phyloP scores from a whole-genome alignment of 2,797 vertebrate species.

The Tapera naevia region DNA sequence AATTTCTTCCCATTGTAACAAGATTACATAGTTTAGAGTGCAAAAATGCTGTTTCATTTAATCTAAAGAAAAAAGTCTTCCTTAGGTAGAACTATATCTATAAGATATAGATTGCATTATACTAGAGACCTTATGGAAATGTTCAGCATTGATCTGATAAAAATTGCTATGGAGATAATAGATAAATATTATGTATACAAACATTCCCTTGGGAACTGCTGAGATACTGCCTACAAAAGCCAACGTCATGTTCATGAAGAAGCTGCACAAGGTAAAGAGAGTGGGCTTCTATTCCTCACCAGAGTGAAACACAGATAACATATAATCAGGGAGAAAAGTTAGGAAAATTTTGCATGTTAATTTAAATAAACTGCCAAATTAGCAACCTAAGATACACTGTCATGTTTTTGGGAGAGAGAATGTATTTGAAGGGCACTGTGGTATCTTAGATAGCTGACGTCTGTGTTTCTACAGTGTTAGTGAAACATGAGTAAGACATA shows the following conservation, averaged over 20 bases:
- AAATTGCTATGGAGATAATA: background rate
- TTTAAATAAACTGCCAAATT: slow-evolving; percentile 11
- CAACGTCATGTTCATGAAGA: background rate
- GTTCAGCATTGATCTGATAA: slow-evolving; percentile 28
- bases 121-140: slow-evolving; percentile 11
- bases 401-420: background rate
- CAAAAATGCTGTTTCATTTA: slow-evolving; percentile 20
- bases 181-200: slow-evolving; percentile 39
- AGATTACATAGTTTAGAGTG: background rate
- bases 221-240: slow-evolving; percentile 13
- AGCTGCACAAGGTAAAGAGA: background rate
- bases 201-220: slow-evolving; percentile 39
- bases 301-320: background rate
- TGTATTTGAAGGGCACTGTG: background rate
- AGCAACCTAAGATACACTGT: background rate
- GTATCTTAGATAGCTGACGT: background rate
- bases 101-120: background rate
- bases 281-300: background rate
- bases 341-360: background rate
- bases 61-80: background rate
- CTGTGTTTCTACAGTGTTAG: background rate
- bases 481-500: background rate
- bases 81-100: background rate
- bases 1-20: background rate
- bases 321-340: background rate